Evolutionary conservation across 2,113 vertebrate species (phyloP).

Genomic region (Morone saxatilis): DNA sequence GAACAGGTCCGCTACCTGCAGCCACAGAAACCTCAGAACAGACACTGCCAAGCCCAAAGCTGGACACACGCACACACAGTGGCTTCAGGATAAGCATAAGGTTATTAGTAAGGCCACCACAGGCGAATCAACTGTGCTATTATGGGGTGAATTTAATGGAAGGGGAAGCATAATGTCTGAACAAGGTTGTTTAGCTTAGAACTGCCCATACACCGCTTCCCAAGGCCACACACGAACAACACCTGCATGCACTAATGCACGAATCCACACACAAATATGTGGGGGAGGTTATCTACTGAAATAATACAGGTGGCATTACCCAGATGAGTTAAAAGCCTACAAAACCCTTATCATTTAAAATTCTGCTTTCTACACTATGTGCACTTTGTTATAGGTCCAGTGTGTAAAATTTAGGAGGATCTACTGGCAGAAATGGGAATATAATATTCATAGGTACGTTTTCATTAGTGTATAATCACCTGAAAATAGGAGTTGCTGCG

Average conservation of each 20-base stretch:
- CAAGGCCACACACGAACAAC: slow-evolving; percentile 66
- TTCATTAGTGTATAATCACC: too few relatives aligned
- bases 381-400: too few relatives aligned
- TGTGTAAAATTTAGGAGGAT: too few relatives aligned
- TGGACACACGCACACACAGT: slow-evolving; percentile 22
- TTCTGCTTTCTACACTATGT: not conserved
- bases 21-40: slow-evolving; percentile 75
- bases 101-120: slow-evolving; percentile 75
- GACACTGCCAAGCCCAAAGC: slow-evolving; percentile 44
- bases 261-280: not conserved
- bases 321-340: not conserved
- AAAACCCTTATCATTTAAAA: not conserved
- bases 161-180: slow-evolving; percentile 73
- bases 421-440: too few relatives aligned
- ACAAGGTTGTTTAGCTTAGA: slow-evolving; percentile 66
- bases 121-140: slow-evolving; percentile 79
- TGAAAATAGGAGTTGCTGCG: too few relatives aligned
- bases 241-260: slow-evolving; percentile 43
- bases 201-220: slow-evolving; percentile 64
- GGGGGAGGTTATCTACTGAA: not conserved
- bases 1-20: slow-evolving; percentile 82
- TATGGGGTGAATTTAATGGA: slow-evolving; percentile 74
- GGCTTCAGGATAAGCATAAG: slow-evolving; percentile 74
- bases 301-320: not conserved
- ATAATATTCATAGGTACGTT: too few relatives aligned